Conservation (phyloP, 2,888 invertebrate species). For the Galeopsomyia nigrocyanea region DNA sequence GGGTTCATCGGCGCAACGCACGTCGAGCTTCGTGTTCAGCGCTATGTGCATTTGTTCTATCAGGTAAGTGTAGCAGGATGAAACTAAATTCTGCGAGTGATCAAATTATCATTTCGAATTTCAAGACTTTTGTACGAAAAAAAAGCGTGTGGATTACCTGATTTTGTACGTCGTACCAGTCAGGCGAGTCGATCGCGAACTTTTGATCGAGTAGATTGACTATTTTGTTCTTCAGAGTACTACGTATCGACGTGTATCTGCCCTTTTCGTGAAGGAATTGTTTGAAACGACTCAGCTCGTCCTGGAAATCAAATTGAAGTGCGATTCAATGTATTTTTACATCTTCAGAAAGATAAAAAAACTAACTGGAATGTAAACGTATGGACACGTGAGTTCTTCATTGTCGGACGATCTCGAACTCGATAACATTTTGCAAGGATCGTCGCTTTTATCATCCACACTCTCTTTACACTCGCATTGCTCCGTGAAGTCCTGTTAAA, state of each 20-base stretch:
- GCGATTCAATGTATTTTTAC: constrained; percentile 1
- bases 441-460: not conserved
- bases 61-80: constrained; percentile 55
- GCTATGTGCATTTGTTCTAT: constrained; percentile 59
- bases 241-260: constrained; percentile 52
- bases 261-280: constrained; percentile 59
- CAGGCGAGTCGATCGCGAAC: constrained; percentile 49
- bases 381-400: constrained; percentile 29
- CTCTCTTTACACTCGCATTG: constrained; percentile 16
- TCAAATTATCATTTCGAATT: too few relatives aligned
- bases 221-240: constrained; percentile 55
- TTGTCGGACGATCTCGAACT: not conserved
- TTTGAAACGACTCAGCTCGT: constrained; percentile 57
- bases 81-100: constrained; percentile 54
- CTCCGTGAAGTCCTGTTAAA: constrained; percentile 27
- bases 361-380: constrained; percentile 37
- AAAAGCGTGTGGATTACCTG: constrained; percentile 50
- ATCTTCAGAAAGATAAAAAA: not conserved
- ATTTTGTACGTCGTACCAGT: constrained; percentile 47
- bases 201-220: constrained; percentile 58
- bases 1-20: constrained; percentile 27
- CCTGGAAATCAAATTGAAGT: constrained; percentile 50
- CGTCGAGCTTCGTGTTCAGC: constrained; percentile 53
- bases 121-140: too few relatives aligned
- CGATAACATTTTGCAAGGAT: not conserved